Evolutionary conservation across 1,140 invertebrate species (phyloP).

Genomic region (Dolichoris vasculosae): DNA sequence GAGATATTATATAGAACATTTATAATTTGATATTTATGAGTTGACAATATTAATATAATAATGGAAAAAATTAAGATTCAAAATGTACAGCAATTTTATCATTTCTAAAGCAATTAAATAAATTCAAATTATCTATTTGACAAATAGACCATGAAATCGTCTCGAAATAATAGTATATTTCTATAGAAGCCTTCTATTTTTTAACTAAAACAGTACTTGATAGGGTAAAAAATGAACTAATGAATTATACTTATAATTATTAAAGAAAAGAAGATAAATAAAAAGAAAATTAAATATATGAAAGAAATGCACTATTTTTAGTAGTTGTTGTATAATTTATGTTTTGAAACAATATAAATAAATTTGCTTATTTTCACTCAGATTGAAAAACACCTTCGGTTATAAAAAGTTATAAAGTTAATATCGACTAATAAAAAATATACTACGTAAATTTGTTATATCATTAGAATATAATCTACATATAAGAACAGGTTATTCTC

Average conservation of each 20-base stretch:
- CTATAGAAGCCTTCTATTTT: background rate
- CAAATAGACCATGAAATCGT: background rate
- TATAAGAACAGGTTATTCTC: background rate
- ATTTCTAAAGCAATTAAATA: background rate
- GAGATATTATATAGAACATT: background rate
- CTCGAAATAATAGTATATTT: background rate
- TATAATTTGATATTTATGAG: too few relatives aligned
- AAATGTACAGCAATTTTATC: background rate
- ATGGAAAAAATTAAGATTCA: too few relatives aligned
- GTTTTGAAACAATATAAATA: background rate
- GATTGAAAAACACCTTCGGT: slow-evolving; percentile 8
- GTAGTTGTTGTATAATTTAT: background rate
- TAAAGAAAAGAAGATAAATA: background rate
- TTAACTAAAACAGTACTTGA: background rate
- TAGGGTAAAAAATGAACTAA: background rate
- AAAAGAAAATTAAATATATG: background rate
- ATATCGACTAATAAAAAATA: slow-evolving; percentile 7
- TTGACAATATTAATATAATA: too few relatives aligned
- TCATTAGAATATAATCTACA: background rate
- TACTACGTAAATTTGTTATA: background rate
- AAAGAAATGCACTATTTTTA: background rate
- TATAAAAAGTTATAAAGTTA: background rate
- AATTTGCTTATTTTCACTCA: background rate
- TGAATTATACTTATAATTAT: background rate
- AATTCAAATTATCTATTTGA: background rate